phyloP scores from a whole-genome alignment of 2,797 vertebrate genomes.

The Manis javanica region DNA sequence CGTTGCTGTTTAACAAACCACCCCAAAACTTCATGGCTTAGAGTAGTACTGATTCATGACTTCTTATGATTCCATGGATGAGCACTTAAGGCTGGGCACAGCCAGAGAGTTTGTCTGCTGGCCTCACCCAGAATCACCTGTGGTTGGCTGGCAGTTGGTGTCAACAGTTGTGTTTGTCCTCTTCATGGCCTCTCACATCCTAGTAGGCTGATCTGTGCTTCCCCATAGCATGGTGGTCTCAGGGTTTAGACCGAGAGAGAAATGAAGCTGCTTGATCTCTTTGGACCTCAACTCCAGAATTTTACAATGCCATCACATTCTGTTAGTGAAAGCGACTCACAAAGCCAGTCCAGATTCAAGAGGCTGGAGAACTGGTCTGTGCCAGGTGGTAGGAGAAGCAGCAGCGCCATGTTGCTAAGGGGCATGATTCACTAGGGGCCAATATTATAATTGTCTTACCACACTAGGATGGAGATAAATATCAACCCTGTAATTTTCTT shows the following conservation, averaged over 20 bases:
- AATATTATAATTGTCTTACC: background rate
- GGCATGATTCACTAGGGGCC: background rate
- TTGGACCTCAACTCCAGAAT: background rate
- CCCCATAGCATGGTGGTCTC: background rate
- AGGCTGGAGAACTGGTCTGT: background rate
- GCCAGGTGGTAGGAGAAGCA: background rate
- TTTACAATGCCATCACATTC: background rate
- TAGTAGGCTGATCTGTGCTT: background rate
- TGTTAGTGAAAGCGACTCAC: background rate
- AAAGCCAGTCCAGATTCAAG: background rate
- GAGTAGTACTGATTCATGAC: background rate
- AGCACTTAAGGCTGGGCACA: background rate
- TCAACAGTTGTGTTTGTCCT: background rate
- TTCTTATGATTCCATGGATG: background rate
- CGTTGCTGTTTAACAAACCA: conserved; percentile 16
- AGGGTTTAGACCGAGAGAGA: background rate
- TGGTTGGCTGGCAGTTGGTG: background rate
- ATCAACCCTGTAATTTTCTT: background rate
- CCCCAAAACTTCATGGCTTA: conserved; percentile 14
- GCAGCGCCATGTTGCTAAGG: background rate
- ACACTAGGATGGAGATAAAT: background rate
- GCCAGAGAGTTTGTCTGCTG: background rate
- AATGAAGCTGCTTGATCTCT: background rate
- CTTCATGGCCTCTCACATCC: background rate
- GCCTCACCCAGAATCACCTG: background rate